phyloP scores from a whole-genome alignment of 92 coral and sea anemone species.

The Zoanthus sansibaricus region DNA sequence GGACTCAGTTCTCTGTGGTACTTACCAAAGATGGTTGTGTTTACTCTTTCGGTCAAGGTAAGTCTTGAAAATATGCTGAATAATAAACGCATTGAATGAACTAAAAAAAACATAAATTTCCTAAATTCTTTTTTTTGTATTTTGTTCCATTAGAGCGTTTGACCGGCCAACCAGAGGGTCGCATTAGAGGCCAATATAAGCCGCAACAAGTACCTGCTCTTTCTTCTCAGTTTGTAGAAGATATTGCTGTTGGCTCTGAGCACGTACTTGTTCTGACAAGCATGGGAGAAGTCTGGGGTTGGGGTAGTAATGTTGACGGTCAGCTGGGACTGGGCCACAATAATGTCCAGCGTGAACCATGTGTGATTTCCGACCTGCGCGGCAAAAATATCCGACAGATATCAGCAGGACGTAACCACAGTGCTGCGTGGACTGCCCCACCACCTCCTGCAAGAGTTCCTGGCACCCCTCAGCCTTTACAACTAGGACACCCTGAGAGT shows the following conservation, averaged over 20 bases:
- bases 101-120: not conserved
- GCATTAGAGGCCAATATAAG: constrained; percentile 81
- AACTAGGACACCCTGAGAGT: constrained; percentile 80
- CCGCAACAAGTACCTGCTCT: constrained; percentile 84
- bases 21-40: constrained; percentile 84
- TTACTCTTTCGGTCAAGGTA: constrained; percentile 90
- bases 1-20: constrained; percentile 89
- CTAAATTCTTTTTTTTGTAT: too few relatives aligned
- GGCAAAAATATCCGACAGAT: constrained; percentile 86
- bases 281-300: constrained; percentile 91
- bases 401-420: constrained; percentile 87
- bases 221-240: constrained; percentile 78
- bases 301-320: constrained; percentile 90
- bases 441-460: constrained; percentile 71
- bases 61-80: too few relatives aligned
- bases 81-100: too few relatives aligned
- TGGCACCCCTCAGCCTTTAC: constrained; percentile 78
- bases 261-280: constrained; percentile 85
- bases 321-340: constrained; percentile 87
- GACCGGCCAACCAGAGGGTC: constrained; percentile 93
- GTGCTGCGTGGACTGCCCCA: constrained; percentile 90
- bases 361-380: constrained; percentile 69
- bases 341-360: constrained; percentile 84
- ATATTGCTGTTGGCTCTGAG: constrained; percentile 83
- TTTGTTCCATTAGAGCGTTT: constrained; percentile 69